phyloP scores from a whole-genome alignment of 2,888 invertebrate genomes.

The Acanthosepion esculentum region DNA sequence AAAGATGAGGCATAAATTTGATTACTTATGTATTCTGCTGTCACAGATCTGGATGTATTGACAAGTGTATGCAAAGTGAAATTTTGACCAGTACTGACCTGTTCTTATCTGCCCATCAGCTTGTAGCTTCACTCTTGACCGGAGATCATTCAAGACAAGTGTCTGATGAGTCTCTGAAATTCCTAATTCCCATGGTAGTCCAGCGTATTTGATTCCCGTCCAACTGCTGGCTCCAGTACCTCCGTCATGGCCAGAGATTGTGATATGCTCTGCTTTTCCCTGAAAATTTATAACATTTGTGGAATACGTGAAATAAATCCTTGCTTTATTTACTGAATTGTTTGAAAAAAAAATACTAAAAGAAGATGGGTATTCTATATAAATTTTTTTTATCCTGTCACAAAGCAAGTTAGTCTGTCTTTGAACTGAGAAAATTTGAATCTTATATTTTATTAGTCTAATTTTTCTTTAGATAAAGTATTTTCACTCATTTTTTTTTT shows the following conservation, averaged over 20 bases:
- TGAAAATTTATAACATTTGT: slow-evolving; percentile 69
- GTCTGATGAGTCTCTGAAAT: slow-evolving; percentile 99
- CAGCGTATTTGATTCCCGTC: slow-evolving; percentile 98
- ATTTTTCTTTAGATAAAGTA: no score
- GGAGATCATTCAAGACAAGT: slow-evolving; percentile 90
- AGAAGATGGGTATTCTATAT: not conserved
- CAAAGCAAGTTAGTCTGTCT: not conserved
- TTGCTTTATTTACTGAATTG: not conserved
- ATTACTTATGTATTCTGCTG: no score
- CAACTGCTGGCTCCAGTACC: slow-evolving; percentile 99
- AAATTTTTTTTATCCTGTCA: not conserved
- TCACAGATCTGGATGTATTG: no score
- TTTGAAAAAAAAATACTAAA: not conserved
- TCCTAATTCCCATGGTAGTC: slow-evolving; percentile 98
- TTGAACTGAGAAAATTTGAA: no score
- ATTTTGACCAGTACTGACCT: slow-evolving; percentile 77
- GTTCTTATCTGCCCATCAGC: slow-evolving; percentile 89
- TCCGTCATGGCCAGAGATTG: slow-evolving; percentile 98
- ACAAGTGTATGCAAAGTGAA: not conserved
- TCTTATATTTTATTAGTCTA: no score
- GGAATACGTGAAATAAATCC: not conserved
- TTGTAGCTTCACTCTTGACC: slow-evolving; percentile 94
- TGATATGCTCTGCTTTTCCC: slow-evolving; percentile 98
- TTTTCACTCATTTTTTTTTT: no score
- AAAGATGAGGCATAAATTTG: no score